Evolutionary conservation across 2,797 vertebrate species (phyloP), one percentile per base, ranked within the genome.

Genomic region (Spinus pinus): DNA sequence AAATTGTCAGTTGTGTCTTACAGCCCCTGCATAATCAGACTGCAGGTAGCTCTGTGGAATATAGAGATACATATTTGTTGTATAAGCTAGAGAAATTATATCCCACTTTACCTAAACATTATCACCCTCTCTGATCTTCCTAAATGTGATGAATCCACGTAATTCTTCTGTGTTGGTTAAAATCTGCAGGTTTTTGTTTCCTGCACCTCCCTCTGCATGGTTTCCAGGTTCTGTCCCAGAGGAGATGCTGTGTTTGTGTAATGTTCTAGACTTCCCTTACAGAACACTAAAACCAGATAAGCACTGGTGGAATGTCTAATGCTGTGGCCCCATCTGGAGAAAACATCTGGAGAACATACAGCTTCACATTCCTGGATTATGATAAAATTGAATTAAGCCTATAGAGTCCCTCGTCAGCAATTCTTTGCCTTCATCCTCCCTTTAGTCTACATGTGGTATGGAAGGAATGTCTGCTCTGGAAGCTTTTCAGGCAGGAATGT

Each of bases 391-490:
- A 74, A 50, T 74, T 64, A 69, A 81, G 61, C 80, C 61, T 49
- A 31, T 78, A 21, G 46, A 83, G 46, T 57, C 19, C 14, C 20
- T 31, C 65, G 93, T 62, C 44, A 62, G 82, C 54, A 91, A 77
- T 85, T 80, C 65, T 73, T 88, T 49, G 67, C 33, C 57, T 82
- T 66, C 81, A 35, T 80, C 72, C 23, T 73, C 47, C 71, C 46
- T 51, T 70, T 67, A 28, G 84, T 80, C 51, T 49, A 17, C 41
- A 28, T 17, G 33, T 93, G 88, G 72, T 91, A 78, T 86, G 74
- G 77, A 69, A 95, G 37, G 92, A 94, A 95, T 90, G 92, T 88
- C 53, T 78, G 62, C 60, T 91, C 44, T 72, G 94, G 87, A 91
- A 74, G 87, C 81, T 87, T 70, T 93, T 39, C 19, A 50, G 50